These are phyloP conservation scores for Panulirus ornatus DNA, from an alignment of 1,140 invertebrate species.

Conservation along the genomic window DNA sequence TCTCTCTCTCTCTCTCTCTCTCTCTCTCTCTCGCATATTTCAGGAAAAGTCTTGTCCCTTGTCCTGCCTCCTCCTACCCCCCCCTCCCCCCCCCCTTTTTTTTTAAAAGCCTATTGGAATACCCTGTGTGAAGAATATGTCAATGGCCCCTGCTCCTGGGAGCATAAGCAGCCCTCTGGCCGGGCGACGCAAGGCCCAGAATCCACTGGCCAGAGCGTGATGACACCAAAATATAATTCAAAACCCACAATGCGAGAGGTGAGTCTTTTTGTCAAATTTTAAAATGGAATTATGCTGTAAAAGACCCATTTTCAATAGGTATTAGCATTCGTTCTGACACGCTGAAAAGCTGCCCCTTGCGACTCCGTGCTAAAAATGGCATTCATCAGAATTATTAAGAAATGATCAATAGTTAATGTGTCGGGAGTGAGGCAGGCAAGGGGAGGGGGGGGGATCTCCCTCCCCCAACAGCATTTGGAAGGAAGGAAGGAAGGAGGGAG, in stretches of 20 bases:
- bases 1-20: neutral
- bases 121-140: constrained; percentile 64
- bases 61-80: constrained; percentile 46
- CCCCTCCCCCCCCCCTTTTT: no score
- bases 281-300: constrained; percentile 73
- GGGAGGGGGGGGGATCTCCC: neutral
- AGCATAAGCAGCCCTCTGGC: neutral
- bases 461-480: no score
- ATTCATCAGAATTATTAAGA: constrained; percentile 70
- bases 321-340: constrained; percentile 70
- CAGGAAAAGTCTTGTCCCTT: constrained; percentile 57
- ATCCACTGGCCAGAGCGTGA: constrained; percentile 32
- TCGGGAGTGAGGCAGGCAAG: neutral
- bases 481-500: neutral
- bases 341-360: constrained; percentile 52
- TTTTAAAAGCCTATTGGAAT: constrained; percentile 60
- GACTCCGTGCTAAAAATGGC: constrained; percentile 57
- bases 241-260: constrained; percentile 69
- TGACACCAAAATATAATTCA: constrained; percentile 73
- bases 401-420: constrained; percentile 71
- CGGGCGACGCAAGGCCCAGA: neutral
- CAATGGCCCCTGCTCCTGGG: constrained; percentile 1
- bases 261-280: constrained; percentile 72
- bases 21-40: constrained; percentile 47
- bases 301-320: constrained; percentile 68